Evolutionary conservation across 2,797 vertebrate species (phyloP), one percentile per base, ranked within the genome.

Genomic region (Sphenopsis melanotis): DNA sequence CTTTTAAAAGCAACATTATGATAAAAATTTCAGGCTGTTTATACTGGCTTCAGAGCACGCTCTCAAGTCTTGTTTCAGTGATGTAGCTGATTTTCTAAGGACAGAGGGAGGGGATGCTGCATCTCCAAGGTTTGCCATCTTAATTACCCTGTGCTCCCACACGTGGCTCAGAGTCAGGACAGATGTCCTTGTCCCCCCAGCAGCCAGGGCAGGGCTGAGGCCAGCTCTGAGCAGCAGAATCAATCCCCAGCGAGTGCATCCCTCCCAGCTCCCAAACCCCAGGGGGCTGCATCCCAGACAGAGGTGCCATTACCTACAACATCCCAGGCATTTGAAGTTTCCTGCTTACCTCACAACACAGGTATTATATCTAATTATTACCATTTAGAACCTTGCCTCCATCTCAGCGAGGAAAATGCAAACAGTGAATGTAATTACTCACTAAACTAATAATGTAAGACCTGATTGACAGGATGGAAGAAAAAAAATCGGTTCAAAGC

Each of bases 41-140:
- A 91, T 97, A 97, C 95, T 95, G 90, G 90, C 65, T 83, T 95
- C 93, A 87, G 82, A 84, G 87, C 82, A 26, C 1, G 49, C 92
- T 96, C 95, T 84, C 87, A 95, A 89, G 93, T 86, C 94, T 93
- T 37, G 83, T 97, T 96, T 89, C 91, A 87, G 37, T 24, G 83
- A 83, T 37, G 95, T 56, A 37, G 89, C 91, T 86, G 95, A 96
- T 95, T 94, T 97, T 87, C 94, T 66, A 78, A 79, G 90, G 63
- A 19, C 87, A 57, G 79, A 95, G 77, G 89, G 88, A 93, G 87
- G 87, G 70, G 85, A 44, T 59, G 94, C 86, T 89, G 89, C 89
- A 97, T 98, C 98, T 97, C 96, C 89, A 59, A 93, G 97, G 97
- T 96, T 97, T 98, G 95, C 97, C 97, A 96, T 98, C 98, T 98